A percentile compares a stretch with the other conserved stretches of the same genome.
Evolutionary conservation across 2,113 vertebrate genomes (phyloP).

Genomic region (Grammomys surdaster): DNA sequence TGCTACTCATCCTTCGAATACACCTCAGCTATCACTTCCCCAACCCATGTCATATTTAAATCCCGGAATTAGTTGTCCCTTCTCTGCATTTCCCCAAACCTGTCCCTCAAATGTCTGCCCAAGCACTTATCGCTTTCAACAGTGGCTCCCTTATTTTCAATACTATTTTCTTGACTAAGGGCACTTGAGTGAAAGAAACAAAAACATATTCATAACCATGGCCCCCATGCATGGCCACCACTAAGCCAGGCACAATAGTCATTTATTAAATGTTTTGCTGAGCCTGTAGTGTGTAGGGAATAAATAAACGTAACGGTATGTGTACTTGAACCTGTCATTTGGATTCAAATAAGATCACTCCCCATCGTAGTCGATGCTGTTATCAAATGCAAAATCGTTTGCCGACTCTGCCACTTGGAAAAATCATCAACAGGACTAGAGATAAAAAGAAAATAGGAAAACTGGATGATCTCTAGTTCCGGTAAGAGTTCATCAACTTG

Average conservation of each 20-base stretch:
- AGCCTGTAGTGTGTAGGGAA: not conserved
- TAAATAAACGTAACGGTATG: not conserved
- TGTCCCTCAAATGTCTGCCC: not conserved
- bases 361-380: not conserved
- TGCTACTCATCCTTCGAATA: not conserved
- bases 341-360: constrained; percentile 29
- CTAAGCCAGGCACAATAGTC: not conserved
- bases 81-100: constrained; percentile 26
- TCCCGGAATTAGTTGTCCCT: constrained; percentile 34
- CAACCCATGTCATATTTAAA: not conserved
- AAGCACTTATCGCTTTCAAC: not conserved
- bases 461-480: not conserved
- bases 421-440: constrained; percentile 38
- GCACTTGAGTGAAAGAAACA: not conserved
- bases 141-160: not conserved
- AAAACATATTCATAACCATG: not conserved
- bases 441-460: constrained; percentile 43
- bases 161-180: constrained; percentile 30
- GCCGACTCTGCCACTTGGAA: constrained; percentile 9
- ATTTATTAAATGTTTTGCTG: constrained; percentile 51
- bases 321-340: constrained; percentile 6
- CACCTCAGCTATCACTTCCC: not conserved
- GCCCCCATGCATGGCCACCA: not conserved
- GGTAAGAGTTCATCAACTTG: constrained; percentile 42
- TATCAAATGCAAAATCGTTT: constrained; percentile 52